A percentile compares a stretch with the other conserved stretches of the same genome.
phyloP scores from a whole-genome alignment of 2,113 vertebrate species.

The Rhinoderma darwinii region DNA sequence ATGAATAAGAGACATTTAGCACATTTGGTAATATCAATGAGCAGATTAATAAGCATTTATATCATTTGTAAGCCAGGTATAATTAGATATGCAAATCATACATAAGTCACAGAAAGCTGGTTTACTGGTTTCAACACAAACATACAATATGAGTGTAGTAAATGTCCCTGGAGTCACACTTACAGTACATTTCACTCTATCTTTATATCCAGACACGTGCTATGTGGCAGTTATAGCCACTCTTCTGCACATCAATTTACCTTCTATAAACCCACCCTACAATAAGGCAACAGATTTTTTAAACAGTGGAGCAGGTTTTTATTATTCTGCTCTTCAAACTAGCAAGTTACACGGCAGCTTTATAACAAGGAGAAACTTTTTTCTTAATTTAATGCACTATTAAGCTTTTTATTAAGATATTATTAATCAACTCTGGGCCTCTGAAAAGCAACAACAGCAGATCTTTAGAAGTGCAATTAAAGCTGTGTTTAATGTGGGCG shows the following conservation, averaged over 20 bases:
- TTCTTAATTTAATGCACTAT: slow-evolving; percentile 66
- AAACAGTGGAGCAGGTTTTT: slow-evolving; percentile 54
- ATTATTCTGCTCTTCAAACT: slow-evolving; percentile 63
- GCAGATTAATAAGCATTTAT: background rate
- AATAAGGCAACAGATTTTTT: slow-evolving; percentile 60
- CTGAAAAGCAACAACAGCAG: slow-evolving; percentile 68
- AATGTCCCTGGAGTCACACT: slow-evolving; percentile 6
- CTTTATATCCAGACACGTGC: slow-evolving; percentile 13
- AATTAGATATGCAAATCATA: slow-evolving; percentile 4
- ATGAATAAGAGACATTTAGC: background rate
- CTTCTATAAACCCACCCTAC: slow-evolving; percentile 48
- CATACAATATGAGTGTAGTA: background rate
- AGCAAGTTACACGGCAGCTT: slow-evolving; percentile 59
- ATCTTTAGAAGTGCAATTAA: slow-evolving; percentile 68
- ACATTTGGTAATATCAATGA: background rate
- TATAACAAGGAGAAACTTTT: slow-evolving; percentile 60
- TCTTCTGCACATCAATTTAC: slow-evolving; percentile 28
- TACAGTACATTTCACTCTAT: slow-evolving; percentile 29
- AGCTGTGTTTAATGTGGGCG: slow-evolving; percentile 67
- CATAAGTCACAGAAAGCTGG: background rate
- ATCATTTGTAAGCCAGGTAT: background rate
- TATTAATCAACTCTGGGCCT: slow-evolving; percentile 68
- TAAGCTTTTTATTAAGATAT: slow-evolving; percentile 70
- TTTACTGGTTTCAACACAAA: background rate
- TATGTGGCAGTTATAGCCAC: background rate